phyloP scores from a whole-genome alignment of 1,140 invertebrate species.

The Cardiocondyla obscurior region DNA sequence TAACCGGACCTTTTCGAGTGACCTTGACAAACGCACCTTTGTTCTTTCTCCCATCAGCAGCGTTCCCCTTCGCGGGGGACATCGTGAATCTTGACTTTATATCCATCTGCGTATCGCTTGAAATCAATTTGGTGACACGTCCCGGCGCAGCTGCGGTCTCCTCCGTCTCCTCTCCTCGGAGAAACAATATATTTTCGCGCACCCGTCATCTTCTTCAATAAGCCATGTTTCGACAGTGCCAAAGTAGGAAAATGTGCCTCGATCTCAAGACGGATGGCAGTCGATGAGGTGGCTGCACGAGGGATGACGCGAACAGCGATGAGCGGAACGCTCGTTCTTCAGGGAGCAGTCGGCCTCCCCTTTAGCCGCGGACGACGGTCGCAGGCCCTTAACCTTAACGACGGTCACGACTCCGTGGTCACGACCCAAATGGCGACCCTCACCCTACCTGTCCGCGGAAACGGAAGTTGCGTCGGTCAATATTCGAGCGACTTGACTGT shows the following conservation, averaged over 20 bases:
- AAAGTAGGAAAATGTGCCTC: constrained; percentile 76
- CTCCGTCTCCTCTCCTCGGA: constrained; percentile 86
- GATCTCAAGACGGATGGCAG: constrained; percentile 60
- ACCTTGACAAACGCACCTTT: constrained; percentile 85
- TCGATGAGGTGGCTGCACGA: constrained; percentile 47
- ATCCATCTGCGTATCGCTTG: constrained; percentile 87
- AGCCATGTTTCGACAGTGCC: constrained; percentile 88
- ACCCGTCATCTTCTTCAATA: constrained; percentile 90
- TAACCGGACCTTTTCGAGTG: no score
- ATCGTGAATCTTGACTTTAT: constrained; percentile 87
- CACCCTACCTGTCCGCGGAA: constrained; percentile 64
- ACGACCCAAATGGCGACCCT: constrained; percentile 86
- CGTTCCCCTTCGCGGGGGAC: constrained; percentile 86
- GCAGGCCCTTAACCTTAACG: constrained; percentile 80
- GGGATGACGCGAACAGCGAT: constrained; percentile 50
- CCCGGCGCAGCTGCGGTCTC: constrained; percentile 83
- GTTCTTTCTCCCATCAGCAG: constrained; percentile 88
- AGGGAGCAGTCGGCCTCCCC: constrained; percentile 85
- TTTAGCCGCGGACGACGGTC: constrained; percentile 88
- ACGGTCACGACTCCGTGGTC: constrained; percentile 74
- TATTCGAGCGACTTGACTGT: no score
- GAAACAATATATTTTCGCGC: constrained; percentile 86
- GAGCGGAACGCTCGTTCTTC: constrained; percentile 70
- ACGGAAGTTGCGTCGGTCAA: no score
- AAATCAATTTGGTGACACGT: constrained; percentile 75